A percentile compares a stretch with the other conserved stretches of the same genome.
phyloP scores from a whole-genome alignment of 2,113 vertebrate genomes.

The Phylloscopus trochilus region DNA sequence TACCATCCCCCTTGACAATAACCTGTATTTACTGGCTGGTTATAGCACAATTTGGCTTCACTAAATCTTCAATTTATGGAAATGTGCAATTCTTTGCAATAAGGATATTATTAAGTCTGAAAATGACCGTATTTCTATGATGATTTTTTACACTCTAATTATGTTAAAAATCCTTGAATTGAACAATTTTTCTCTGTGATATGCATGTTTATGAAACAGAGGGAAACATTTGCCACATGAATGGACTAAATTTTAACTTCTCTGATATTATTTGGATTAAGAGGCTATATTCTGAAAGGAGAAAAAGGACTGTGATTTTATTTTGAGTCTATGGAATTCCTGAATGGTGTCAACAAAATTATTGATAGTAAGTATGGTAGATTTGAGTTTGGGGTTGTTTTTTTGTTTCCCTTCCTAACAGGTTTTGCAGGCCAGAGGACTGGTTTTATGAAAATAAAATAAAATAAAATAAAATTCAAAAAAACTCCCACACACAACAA shows the following conservation, averaged over 20 bases:
- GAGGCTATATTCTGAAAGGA: conserved; percentile 77
- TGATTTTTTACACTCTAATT: conserved; percentile 80
- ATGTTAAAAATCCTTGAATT: conserved; percentile 68
- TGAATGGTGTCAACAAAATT: conserved; percentile 62
- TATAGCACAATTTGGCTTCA: background rate
- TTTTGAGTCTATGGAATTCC: conserved; percentile 78
- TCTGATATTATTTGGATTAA: conserved; percentile 80
- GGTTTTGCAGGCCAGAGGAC: conserved; percentile 49
- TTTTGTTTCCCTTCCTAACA: conserved; percentile 36
- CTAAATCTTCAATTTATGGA: background rate
- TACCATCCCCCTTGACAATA: background rate
- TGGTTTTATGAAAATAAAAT: background rate
- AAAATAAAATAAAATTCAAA: no score
- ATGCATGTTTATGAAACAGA: conserved; percentile 69
- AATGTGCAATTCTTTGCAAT: background rate
- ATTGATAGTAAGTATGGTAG: conserved; percentile 65
- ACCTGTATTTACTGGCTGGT: background rate
- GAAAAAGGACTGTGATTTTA: conserved; percentile 93
- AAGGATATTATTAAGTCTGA: background rate
- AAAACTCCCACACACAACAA: no score
- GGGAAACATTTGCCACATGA: conserved; percentile 71
- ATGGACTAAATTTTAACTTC: conserved; percentile 77
- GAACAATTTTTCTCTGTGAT: conserved; percentile 70
- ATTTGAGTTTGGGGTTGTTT: conserved; percentile 54
- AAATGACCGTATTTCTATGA: conserved; percentile 42